Evolutionary conservation across 2,888 invertebrate species (phyloP), one percentile per base, ranked within the genome.

Genomic region (Ormyrus nitidulus): DNA sequence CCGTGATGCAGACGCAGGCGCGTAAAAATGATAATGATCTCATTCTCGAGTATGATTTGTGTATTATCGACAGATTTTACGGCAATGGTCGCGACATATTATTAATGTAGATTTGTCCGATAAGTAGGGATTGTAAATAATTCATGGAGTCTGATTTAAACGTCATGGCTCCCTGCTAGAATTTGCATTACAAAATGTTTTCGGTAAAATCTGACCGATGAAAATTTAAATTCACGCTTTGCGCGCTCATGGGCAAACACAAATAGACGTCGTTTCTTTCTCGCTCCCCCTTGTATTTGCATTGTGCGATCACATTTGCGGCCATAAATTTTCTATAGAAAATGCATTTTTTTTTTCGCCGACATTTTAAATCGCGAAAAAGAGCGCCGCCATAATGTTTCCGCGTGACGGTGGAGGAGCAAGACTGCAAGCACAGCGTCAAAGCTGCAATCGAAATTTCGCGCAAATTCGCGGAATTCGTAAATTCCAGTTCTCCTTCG

Each of bases 171-270:
- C 48, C 0, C 34, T 34, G 34, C 19, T 9, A 8, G 10, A 49
- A 70, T 77, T 70, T 77, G n/a, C 54, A 77, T 70, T 51, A 70
- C 34, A 58, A 77, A 77, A 70, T 70, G 19, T 69, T 54, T 19
- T 49, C 51, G 46, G 44, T 64, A 59, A 53, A 61, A 72, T 6
- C 59, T 8, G 66, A 10, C 54, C 19, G 48, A 56, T 62, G 68
- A 51, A 79, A 62, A 73, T 79, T 62, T 54, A 61, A 77, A 73
- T 62, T 62, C 61, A 34, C 58, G 19, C 49, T 34, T 34, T 11
- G 49, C 34, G 7, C 64, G 9, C 9, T 0, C 8, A 13, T 13
- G 5, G 5, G 44, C 11, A 19, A 51, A 51, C 53, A 46, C 9
- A 48, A 64, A 64, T 61, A 44, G n/a, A 44, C 34, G n/a, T 11